Percentiles rank a stretch among this genome's conserved stretches.
phyloP scores from a whole-genome alignment of 1,140 invertebrate species.

The Heliconius himera region DNA sequence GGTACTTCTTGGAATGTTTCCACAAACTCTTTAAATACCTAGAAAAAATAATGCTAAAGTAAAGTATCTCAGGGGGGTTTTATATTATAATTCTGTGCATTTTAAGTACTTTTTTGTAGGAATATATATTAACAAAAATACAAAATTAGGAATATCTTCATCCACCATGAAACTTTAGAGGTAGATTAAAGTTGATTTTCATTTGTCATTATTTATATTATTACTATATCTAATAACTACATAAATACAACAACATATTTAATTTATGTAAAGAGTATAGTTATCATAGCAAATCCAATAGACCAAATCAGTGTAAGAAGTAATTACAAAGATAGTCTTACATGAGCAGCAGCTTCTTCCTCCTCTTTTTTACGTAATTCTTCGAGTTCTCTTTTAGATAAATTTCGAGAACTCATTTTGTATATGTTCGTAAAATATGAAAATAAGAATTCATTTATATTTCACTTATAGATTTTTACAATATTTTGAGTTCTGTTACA shows the following conservation, averaged over 20 bases:
- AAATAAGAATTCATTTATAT: not conserved
- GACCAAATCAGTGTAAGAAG: not conserved
- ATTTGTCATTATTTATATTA: too few species aligned
- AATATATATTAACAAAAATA: too few species aligned
- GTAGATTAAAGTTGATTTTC: too few species aligned
- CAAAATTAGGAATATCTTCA: too few species aligned
- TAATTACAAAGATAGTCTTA: conserved; percentile 58
- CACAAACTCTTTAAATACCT: conserved; percentile 98
- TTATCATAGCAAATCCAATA: not conserved
- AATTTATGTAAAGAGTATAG: not conserved
- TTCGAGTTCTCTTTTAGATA: conserved; percentile 94
- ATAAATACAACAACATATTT: too few species aligned
- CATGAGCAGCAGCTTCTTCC: conserved; percentile 90
- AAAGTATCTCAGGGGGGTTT: too few species aligned
- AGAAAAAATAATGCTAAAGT: not conserved
- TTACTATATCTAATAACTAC: too few species aligned
- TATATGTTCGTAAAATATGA: not conserved
- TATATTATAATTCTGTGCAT: too few species aligned
- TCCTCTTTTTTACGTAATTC: conserved; percentile 94
- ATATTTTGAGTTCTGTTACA: not conserved
- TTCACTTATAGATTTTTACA: not conserved
- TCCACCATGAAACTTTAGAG: too few species aligned
- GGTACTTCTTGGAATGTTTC: conserved; percentile 97
- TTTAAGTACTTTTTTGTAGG: too few species aligned
- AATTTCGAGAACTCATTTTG: conserved; percentile 86